These are phyloP conservation scores for Nylanderia fulva DNA, from an alignment of 1,140 invertebrate species.

Conservation along the genomic window DNA sequence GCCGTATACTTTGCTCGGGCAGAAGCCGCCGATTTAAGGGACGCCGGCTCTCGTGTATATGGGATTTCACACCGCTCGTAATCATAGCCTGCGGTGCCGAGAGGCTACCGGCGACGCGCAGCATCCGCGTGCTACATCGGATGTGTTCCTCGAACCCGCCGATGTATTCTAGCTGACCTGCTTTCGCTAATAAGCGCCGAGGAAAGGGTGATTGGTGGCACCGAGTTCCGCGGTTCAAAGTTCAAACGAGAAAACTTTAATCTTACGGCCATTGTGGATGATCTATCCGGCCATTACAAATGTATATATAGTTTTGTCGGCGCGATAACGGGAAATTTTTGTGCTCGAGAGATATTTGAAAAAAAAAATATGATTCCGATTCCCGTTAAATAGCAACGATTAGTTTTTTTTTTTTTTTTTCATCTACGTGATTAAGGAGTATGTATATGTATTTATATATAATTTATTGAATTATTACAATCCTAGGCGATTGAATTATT, in stretches of 20 bases:
- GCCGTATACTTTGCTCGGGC: neutral
- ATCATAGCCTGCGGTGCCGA: slow-evolving; percentile 47
- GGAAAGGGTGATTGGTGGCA: slow-evolving; percentile 28
- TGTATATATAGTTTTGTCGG: neutral
- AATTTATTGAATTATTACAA: slow-evolving; percentile 13
- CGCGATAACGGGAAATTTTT: slow-evolving; percentile 10
- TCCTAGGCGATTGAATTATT: slow-evolving; percentile 21
- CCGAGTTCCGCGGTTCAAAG: slow-evolving; percentile 33
- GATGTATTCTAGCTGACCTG: slow-evolving; percentile 24
- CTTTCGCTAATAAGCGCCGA: slow-evolving; percentile 45
- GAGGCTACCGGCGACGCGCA: slow-evolving; percentile 38
- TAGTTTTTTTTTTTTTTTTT: too few relatives aligned
- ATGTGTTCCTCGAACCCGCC: slow-evolving; percentile 7
- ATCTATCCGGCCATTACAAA: neutral
- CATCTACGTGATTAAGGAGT: neutral
- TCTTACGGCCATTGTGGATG: slow-evolving; percentile 3
- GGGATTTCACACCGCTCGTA: slow-evolving; percentile 62
- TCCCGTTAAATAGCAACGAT: neutral
- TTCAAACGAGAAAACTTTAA: slow-evolving; percentile 52
- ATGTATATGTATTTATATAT: neutral
- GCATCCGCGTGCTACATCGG: slow-evolving; percentile 20
- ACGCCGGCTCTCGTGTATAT: slow-evolving; percentile 11
- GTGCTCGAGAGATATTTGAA: neutral
- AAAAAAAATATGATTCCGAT: too few relatives aligned
- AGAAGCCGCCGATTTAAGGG: slow-evolving; percentile 46